A percentile compares a stretch with the other conserved stretches of the same genome.
Evolutionary conservation across 2,797 vertebrate species (phyloP).

Genomic region (Smutsia gigantea): DNA sequence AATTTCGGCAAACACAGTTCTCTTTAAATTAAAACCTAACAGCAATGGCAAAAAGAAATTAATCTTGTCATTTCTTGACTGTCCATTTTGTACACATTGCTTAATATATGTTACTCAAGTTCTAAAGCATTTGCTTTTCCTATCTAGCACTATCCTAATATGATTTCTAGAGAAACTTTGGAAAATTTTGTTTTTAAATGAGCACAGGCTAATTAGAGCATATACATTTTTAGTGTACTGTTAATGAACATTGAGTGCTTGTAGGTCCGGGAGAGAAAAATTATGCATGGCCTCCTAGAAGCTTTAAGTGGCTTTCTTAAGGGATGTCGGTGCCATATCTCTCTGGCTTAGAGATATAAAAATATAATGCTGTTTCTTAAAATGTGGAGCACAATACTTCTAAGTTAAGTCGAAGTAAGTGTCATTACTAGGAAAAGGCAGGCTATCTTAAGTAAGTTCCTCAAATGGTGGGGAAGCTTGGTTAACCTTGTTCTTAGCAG

Average conservation of each 20-base stretch:
- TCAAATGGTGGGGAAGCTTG: not conserved
- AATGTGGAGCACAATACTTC: not conserved
- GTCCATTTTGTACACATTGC: not conserved
- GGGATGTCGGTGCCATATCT: not conserved
- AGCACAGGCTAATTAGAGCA: not conserved
- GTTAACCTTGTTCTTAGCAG: not conserved
- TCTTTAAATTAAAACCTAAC: not conserved
- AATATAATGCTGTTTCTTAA: not conserved
- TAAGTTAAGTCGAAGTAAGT: not conserved
- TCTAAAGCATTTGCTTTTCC: constrained; percentile 8
- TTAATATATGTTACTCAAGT: not conserved
- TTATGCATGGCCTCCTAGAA: not conserved
- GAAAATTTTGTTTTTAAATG: constrained; percentile 5
- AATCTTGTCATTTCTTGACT: not conserved
- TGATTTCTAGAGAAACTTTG: constrained; percentile 26
- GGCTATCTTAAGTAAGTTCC: not conserved
- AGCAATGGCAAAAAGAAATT: not conserved
- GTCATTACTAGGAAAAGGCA: not conserved
- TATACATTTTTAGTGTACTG: not conserved
- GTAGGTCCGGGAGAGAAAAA: not conserved
- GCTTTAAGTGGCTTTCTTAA: not conserved
- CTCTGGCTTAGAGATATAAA: constrained; percentile 3
- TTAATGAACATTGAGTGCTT: not conserved
- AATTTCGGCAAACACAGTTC: not conserved
- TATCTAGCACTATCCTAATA: not conserved